Base-by-base conservation (phyloP, 1,140 invertebrate species). In the Aphis craccivora region DNA sequence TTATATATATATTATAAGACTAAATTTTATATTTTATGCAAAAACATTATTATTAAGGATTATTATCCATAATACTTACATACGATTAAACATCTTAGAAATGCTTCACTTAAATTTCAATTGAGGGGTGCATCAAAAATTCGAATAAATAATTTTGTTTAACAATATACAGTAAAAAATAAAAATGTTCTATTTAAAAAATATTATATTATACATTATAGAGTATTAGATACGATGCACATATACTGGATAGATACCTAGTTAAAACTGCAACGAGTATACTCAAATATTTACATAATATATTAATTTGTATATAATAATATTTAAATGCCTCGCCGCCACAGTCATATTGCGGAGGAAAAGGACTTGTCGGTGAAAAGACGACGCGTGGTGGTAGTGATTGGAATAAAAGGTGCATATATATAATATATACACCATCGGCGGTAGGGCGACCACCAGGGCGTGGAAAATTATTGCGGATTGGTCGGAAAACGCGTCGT, bases 391-490 rank as follows among this genome's bases (percentile, higher is more conserved):
- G 60, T 11, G 30, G 30, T 67, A n/a, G 60, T 76, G n/a, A 14
- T n/a, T n/a, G 60, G 4, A 35, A 76, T 76, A 83, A 83, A 83
- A 40, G 18, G 8, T 83, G n/a, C 8, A 37, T 22, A 35, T 83
- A 83, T 37, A 37, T 81, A 81, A 37, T 81, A 81, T 81, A 81
- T 81, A n/a, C 43, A 51, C 45, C 4, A 37, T 40, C 53, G 40
- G 25, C 5, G 55, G 81, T 30, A 9, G 48, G 76, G 91, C 81
- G 91, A 86, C 91, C 91, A 53, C n/a, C 35, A 51, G 91, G 91
- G 91, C 91, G 91, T 93, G 91, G 91, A 93, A 93, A 93, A 93
- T 93, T 93, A 93, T 93, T 86, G 91, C 91, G 76, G 91, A 93
- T 93, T 93, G 91, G 91, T 93, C 91, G 91, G 91, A 55, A 93